Evolutionary conservation across 2,888 invertebrate genomes (phyloP).

Genomic region (Leucophora obtusa): DNA sequence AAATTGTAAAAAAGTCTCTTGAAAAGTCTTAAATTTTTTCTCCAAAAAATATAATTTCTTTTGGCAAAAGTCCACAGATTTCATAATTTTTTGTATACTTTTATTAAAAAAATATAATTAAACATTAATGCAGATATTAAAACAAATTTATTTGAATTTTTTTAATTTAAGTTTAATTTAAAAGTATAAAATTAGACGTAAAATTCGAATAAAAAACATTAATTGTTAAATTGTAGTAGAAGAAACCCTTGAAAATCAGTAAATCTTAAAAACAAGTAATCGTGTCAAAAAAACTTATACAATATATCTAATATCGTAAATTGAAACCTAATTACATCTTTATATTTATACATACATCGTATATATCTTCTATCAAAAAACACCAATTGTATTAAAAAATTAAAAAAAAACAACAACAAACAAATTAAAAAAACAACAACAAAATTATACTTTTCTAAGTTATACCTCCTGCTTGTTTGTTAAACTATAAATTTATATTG

Average conservation of each 20-base stretch:
- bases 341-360: constrained; percentile 21
- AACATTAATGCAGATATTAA: too few relatives aligned
- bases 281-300: constrained; percentile 43
- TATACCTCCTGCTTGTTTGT: constrained; percentile 55
- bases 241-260: constrained; percentile 50
- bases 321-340: constrained; percentile 10
- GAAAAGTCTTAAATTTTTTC: too few relatives aligned
- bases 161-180: too few relatives aligned
- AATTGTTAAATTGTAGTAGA: constrained; percentile 49
- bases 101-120: too few relatives aligned
- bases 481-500: constrained; percentile 43
- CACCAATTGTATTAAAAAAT: constrained; percentile 5
- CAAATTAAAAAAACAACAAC: too few relatives aligned
- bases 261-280: neutral
- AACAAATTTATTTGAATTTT: too few relatives aligned
- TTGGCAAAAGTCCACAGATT: too few relatives aligned
- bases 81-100: too few relatives aligned
- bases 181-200: too few relatives aligned
- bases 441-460: constrained; percentile 38
- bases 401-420: neutral
- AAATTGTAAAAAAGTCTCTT: too few relatives aligned
- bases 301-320: constrained; percentile 22
- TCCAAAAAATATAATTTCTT: too few relatives aligned
- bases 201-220: constrained; percentile 5
- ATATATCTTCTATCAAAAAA: constrained; percentile 14